Conservation (phyloP, 2,113 vertebrate genomes). For the Dendropsophus ebraccatus region DNA sequence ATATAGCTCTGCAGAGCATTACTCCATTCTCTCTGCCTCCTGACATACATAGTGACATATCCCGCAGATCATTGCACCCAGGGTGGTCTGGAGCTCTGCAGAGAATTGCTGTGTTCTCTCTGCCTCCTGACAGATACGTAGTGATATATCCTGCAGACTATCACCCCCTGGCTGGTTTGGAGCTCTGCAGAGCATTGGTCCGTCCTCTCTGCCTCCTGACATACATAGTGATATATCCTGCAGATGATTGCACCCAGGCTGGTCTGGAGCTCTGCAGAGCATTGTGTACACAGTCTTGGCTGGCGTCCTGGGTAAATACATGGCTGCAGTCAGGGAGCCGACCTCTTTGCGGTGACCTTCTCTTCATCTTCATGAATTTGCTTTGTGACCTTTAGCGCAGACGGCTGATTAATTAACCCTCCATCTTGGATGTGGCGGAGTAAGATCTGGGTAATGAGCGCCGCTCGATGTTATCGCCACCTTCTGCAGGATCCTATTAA, state of each 20-base stretch:
- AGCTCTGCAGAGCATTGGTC: no score
- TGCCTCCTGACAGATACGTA: no score
- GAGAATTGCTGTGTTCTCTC: no score
- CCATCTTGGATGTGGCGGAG: neutral
- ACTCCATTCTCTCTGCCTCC: no score
- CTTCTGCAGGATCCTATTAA: slow-evolving; percentile 34
- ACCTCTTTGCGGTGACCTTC: neutral
- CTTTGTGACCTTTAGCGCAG: neutral
- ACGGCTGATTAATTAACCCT: neutral
- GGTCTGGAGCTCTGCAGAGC: neutral
- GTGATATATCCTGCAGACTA: no score
- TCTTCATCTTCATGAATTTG: neutral
- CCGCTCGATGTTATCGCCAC: neutral
- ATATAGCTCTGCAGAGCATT: neutral
- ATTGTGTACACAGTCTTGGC: neutral
- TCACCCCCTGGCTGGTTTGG: no score
- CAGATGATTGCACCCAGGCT: no score
- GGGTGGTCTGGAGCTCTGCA: neutral
- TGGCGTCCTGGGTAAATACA: no score
- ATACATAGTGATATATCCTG: no score
- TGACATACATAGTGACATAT: no score
- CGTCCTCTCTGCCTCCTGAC: no score
- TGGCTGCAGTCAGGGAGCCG: neutral
- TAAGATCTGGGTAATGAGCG: neutral
- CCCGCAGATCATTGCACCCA: neutral